Base-by-base conservation (phyloP, 2,113 vertebrate species). In the Phrynosoma platyrhinos region DNA sequence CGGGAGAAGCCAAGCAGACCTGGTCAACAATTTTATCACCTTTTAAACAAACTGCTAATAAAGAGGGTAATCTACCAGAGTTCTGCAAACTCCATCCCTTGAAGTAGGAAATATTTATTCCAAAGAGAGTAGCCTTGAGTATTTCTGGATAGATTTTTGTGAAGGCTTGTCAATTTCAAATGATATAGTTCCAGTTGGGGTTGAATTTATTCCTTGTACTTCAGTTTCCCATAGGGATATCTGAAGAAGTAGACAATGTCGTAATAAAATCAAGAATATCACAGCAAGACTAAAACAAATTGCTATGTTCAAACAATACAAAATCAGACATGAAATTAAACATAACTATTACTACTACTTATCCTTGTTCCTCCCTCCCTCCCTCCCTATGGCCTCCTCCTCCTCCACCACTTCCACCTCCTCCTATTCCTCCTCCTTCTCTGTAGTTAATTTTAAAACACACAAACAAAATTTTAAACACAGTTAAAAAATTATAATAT, bases 1-100 rank as follows among this genome's bases (percentile, higher is more conserved):
- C 66, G 40, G 9, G 69, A 79, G 77, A 85, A 71, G 6, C 3
- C 53, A 25, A 88, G 36, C 27, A 40, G 8, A 78, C 32, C 30
- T 25, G 23, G 40, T 9, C 58, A 78, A 72, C 76, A 84, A n/a
- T 14, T 12, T 30, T 4, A 53, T 30, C 36, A 52, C 42, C 21
- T 71, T 72, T 85, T 69, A 79, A 84, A 78, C n/a, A 74, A 74
- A 71, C 69, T 74, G 32, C 68, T 55, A 55, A 86, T 79, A 79
- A 86, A 69, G 7, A 79, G 12, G 18, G n/a, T 64, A 79, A n/a
- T 79, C n/a, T 77, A 58, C 78, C n/a, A 30, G 14, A 55, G 32
- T 55, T 82, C 32, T 58, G 32, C 21, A 69, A 52, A 53, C n/a
- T 71, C 76, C 9, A 25, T 71, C 68, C 8, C 36, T 8, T 69